These are phyloP conservation scores for Papilio gigon DNA, from an alignment of 2,888 invertebrate species.

Conservation along the genomic window DNA sequence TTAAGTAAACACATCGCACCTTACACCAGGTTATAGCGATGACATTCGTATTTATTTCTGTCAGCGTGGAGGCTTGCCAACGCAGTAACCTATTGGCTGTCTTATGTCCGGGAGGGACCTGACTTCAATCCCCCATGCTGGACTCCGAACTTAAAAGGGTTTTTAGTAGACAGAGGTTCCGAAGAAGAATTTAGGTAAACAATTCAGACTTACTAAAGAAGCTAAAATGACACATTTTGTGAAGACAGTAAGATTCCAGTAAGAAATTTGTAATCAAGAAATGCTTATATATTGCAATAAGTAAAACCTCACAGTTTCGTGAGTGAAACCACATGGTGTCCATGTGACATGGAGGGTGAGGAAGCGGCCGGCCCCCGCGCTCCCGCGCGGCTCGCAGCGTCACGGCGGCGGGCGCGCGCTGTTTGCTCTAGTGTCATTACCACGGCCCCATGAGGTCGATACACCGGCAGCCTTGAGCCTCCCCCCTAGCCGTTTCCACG, in stretches of 20 bases:
- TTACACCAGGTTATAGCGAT: background rate
- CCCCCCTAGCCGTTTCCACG: constrained; percentile 37
- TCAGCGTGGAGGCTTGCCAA: background rate
- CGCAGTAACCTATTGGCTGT: background rate
- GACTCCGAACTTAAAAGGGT: background rate
- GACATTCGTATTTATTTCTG: background rate
- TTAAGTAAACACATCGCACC: background rate
- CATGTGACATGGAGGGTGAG: background rate
- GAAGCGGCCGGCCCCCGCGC: no score
- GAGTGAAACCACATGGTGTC: background rate
- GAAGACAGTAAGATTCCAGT: no score
- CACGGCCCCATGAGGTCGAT: constrained; percentile 40
- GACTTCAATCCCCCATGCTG: background rate
- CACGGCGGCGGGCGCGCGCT: constrained; percentile 9
- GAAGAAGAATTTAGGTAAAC: background rate
- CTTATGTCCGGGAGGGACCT: background rate
- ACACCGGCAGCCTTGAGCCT: constrained; percentile 40
- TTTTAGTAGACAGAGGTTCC: background rate
- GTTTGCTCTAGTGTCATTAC: constrained; percentile 37
- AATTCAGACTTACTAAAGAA: no score
- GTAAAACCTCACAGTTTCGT: background rate
- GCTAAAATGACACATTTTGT: no score
- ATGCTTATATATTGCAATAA: no score
- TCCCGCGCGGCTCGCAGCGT: background rate
- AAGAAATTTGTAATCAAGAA: no score